Conservation (phyloP, 2,797 vertebrate genomes). For the Pangasius mekongensis region DNA sequence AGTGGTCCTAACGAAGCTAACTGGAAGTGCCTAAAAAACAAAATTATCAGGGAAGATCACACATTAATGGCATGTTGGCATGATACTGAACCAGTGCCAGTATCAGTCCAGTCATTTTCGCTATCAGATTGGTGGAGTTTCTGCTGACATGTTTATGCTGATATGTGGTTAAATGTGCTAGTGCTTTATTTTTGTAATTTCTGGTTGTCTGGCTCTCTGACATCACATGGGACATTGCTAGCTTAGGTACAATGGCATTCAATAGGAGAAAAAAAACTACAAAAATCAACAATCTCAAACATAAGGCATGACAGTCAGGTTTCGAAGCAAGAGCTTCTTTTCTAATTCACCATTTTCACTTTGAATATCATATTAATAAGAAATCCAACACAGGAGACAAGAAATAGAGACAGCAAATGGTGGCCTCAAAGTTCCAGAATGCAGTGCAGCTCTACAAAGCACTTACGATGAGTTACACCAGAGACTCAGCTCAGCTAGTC, state of each 20-base stretch:
- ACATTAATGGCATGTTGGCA: background rate
- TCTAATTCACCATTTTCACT: background rate
- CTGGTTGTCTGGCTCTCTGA: background rate
- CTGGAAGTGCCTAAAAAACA: background rate
- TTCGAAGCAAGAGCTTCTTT: background rate
- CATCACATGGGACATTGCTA: background rate
- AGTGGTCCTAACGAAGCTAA: background rate
- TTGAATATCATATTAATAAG: background rate
- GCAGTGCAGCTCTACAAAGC: background rate
- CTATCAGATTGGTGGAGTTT: background rate
- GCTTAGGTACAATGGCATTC: background rate
- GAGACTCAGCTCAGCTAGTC: background rate
- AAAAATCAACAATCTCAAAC: background rate
- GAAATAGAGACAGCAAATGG: background rate
- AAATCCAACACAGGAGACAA: background rate
- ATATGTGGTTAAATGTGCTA: background rate
- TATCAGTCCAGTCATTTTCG: background rate
- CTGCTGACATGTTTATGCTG: background rate
- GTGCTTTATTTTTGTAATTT: background rate
- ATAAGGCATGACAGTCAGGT: background rate
- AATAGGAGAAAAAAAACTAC: background rate
- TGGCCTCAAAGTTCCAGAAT: background rate
- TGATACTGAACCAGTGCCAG: background rate
- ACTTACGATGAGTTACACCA: background rate
- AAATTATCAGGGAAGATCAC: background rate